phyloP scores from a whole-genome alignment of 2,113 vertebrate genomes.

The Egretta garzetta region DNA sequence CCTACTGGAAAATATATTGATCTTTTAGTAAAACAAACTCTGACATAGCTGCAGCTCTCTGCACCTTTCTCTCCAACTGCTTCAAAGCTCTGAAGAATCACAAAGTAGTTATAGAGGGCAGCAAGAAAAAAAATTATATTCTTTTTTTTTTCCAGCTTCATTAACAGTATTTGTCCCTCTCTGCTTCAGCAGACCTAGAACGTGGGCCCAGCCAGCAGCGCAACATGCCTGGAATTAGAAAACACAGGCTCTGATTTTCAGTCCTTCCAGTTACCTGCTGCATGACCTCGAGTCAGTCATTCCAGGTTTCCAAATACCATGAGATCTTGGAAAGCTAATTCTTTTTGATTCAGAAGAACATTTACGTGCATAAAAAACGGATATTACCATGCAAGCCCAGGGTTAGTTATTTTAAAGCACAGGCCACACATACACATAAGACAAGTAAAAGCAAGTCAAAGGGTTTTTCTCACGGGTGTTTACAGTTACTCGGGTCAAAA shows the following conservation, averaged over 20 bases:
- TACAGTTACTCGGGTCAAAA: neutral
- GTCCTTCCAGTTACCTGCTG: neutral
- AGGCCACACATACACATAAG: neutral
- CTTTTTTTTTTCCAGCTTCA: neutral
- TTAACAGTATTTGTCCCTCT: neutral
- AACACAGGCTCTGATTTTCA: neutral
- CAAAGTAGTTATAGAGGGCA: neutral
- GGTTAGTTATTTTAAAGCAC: neutral
- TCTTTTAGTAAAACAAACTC: neutral
- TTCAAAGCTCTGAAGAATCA: neutral
- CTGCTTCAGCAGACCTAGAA: neutral
- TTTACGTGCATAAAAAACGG: neutral
- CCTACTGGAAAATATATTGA: neutral
- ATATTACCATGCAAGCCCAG: neutral
- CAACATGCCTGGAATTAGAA: neutral
- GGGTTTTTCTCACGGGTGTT: neutral
- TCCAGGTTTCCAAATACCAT: neutral
- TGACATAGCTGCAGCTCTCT: neutral
- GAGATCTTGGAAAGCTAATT: neutral
- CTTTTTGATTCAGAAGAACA: neutral
- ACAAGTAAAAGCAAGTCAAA: neutral
- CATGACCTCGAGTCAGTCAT: neutral
- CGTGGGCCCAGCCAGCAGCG: fast-evolving
- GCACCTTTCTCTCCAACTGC: neutral
- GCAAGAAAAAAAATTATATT: neutral